These are phyloP conservation scores for Brevipalpus yothersi DNA, from an alignment of 1,140 invertebrate genomes.

Conservation along the genomic window DNA sequence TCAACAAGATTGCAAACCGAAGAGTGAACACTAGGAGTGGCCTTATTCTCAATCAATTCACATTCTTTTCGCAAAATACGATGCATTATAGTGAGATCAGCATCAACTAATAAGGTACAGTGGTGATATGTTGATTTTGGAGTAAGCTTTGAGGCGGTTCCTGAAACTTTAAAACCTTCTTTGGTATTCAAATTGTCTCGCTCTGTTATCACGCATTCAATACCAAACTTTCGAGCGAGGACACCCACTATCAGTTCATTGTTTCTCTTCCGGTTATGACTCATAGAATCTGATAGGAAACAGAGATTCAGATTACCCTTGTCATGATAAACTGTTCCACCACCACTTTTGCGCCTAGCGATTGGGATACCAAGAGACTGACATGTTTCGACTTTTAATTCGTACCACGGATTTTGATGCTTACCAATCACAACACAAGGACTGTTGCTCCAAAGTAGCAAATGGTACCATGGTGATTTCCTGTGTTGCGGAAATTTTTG, in stretches of 20 bases:
- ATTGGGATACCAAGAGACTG: constrained; percentile 26
- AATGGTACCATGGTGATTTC: constrained; percentile 19
- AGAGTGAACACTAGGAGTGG: constrained; percentile 50
- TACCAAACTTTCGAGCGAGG: constrained; percentile 35
- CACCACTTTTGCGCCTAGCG: constrained; percentile 75
- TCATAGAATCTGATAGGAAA: constrained; percentile 51
- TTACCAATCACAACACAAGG: constrained; percentile 83
- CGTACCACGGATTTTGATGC: constrained; percentile 88
- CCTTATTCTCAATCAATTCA: constrained; percentile 37
- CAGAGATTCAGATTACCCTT: constrained; percentile 71
- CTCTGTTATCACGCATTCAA: background rate
- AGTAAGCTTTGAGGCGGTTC: constrained; percentile 69
- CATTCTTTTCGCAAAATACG: constrained; percentile 16
- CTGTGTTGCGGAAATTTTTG: constrained; percentile 42
- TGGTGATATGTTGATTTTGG: constrained; percentile 69
- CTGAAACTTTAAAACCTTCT: constrained; percentile 39
- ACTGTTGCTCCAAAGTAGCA: constrained; percentile 71
- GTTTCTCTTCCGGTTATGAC: constrained; percentile 58
- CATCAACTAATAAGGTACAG: constrained; percentile 65
- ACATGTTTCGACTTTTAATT: constrained; percentile 42
- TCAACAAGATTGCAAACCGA: constrained; percentile 42
- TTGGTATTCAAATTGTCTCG: constrained; percentile 10
- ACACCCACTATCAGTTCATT: constrained; percentile 54
- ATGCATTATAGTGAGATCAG: constrained; percentile 40
- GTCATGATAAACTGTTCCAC: constrained; percentile 89